Evolutionary conservation across 2,888 invertebrate species (phyloP).

Genomic region (Pterobdella sp.): DNA sequence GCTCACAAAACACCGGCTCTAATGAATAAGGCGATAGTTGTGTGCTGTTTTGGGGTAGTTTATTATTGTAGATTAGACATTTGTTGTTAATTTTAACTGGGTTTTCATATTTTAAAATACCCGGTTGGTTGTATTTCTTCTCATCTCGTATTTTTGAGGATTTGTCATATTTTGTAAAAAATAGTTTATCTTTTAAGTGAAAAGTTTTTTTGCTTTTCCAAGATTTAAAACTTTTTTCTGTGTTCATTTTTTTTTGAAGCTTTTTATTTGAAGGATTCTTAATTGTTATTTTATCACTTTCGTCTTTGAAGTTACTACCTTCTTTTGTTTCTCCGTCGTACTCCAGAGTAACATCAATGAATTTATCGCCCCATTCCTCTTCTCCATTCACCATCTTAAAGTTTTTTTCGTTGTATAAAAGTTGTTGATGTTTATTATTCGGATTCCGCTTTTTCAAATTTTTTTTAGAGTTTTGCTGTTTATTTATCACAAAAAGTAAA

Average conservation of each 20-base stretch:
- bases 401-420: slow-evolving; percentile 17
- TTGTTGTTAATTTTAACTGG: background rate
- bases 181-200: background rate
- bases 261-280: background rate
- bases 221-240: background rate
- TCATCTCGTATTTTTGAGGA: background rate
- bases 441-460: slow-evolving; percentile 14
- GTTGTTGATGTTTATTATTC: slow-evolving; percentile 24
- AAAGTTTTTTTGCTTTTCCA: background rate
- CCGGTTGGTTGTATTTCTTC: background rate
- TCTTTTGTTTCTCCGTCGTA: background rate
- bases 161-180: background rate
- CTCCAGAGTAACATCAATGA: background rate
- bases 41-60: no score
- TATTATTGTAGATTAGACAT: no score
- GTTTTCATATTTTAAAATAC: background rate
- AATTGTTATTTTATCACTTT: background rate
- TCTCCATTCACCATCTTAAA: background rate
- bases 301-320: background rate
- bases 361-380: slow-evolving; percentile 4
- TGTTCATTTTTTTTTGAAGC: background rate
- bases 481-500: slow-evolving; percentile 9
- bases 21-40: background rate
- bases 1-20: background rate
- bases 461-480: slow-evolving; percentile 11